Conservation (phyloP, 2,113 vertebrate species). For the Pipa parva region DNA sequence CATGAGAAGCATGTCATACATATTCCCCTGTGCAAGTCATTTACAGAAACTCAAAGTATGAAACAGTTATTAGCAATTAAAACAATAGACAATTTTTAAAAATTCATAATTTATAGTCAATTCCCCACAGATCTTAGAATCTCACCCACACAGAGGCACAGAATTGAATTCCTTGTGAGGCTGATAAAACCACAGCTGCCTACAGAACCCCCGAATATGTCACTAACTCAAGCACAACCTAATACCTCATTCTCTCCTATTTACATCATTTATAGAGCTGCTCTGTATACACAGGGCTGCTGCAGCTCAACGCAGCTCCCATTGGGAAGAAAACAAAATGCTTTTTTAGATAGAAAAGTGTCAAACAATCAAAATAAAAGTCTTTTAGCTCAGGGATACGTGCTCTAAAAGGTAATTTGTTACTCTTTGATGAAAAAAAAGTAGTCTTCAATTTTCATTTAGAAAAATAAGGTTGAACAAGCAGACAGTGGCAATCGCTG, state of each 20-base stretch:
- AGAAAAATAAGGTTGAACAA: too few species aligned
- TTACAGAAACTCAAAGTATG: not conserved
- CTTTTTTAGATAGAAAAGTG: conserved; percentile 42
- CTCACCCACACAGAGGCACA: conserved; percentile 20
- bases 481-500: too few species aligned
- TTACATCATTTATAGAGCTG: conserved; percentile 40
- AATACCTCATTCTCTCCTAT: conserved; percentile 35
- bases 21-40: not conserved
- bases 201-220: conserved; percentile 28
- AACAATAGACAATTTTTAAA: not conserved
- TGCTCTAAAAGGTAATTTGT: conserved; percentile 37
- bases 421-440: conserved; percentile 37
- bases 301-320: conserved; percentile 29
- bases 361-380: conserved; percentile 31
- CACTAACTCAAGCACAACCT: conserved; percentile 13
- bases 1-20: not conserved
- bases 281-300: conserved; percentile 21
- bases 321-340: conserved; percentile 37
- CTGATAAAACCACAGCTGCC: conserved; percentile 32
- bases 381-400: conserved; percentile 34
- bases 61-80: not conserved
- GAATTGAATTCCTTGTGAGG: conserved; percentile 1
- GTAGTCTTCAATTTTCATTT: conserved; percentile 21
- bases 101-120: not conserved
- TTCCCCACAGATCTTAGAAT: not conserved